Evolutionary conservation across 2,888 invertebrate genomes (phyloP), one percentile per base, ranked within the genome.

Genomic region (Drosophila meridionalis): DNA sequence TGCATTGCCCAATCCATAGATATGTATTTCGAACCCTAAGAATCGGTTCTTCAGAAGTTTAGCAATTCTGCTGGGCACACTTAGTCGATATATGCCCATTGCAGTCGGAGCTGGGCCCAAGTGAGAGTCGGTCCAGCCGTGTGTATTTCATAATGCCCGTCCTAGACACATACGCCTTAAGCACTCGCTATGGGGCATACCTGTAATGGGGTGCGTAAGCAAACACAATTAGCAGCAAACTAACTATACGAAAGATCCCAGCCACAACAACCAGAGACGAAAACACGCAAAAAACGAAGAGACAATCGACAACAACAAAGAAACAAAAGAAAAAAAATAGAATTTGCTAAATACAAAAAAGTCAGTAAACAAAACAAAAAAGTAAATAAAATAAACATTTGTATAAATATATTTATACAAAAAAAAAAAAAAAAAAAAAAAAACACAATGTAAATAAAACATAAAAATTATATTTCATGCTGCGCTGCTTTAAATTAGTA

Each of bases 271-370:
- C 73, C 8, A 30, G 30, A 58, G 45, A 45, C 42, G 30, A 58
- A 45, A 43, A 26, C 43, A 58, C 40, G 28, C 34, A 57, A 34
- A 73, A 79, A 80, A 82, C 72, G 66, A 83, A 81, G 69, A 67
- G 83, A 83, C 83, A 83, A 83, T 83, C 83, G 81, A 83, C 43
- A 83, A 78, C 72, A 57, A 78, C 69, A 59, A 53, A 63, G 58
- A 42, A 43, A 58, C 42, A 55, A 57, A 40, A 30, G 7, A 2
- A 20, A 61, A 43, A 20, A 61, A 43, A 28, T 34, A 69, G 69
- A 48, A 64, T 65, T 8, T 30, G 8, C 14, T 30, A 34, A 57
- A 68, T 26, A 12, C 26, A 40, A 58, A 38, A 56, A 8, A 50
- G 26, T 14, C 6, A 38, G 38, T 32, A 20, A 20, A 40, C 5